A percentile compares a stretch with the other conserved stretches of the same genome.
Evolutionary conservation across 2,888 invertebrate genomes (phyloP).

Genomic region (Aleiodes alternator): DNA sequence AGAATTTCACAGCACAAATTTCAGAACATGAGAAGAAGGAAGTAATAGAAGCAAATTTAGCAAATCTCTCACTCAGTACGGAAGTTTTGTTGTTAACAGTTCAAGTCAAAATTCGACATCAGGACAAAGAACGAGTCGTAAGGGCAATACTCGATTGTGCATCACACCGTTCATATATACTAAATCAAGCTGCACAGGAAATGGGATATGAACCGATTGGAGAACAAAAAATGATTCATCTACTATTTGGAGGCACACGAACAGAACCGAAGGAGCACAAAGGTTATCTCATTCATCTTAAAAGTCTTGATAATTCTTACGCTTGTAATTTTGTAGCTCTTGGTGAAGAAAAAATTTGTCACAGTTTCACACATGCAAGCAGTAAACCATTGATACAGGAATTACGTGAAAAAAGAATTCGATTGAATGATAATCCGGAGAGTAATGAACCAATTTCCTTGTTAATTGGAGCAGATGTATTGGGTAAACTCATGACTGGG

Average conservation of each 20-base stretch:
- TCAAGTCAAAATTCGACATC: constrained; percentile 52
- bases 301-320: constrained; percentile 50
- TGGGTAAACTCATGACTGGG: constrained; percentile 58
- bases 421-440: constrained; percentile 17
- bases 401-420: constrained; percentile 47
- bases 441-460: constrained; percentile 52
- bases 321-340: constrained; percentile 50
- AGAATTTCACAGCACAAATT: constrained; percentile 1
- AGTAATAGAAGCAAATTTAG: constrained; percentile 42
- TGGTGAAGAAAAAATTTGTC: constrained; percentile 52
- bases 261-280: constrained; percentile 47
- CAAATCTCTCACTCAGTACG: constrained; percentile 37
- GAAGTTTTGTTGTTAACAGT: constrained; percentile 57
- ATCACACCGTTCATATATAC: constrained; percentile 58
- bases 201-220: constrained; percentile 53
- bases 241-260: constrained; percentile 57
- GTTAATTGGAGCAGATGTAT: constrained; percentile 60
- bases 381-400: constrained; percentile 50
- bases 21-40: constrained; percentile 35
- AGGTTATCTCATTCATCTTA: constrained; percentile 49
- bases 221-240: constrained; percentile 50
- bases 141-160: constrained; percentile 58
- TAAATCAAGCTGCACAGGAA: constrained; percentile 48
- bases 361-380: constrained; percentile 45
- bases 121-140: constrained; percentile 39